Percentiles rank a stretch among this genome's conserved stretches.
These are phyloP conservation scores for Aradus depressus DNA, from an alignment of 2,888 invertebrate genomes.

Conservation along the genomic window DNA sequence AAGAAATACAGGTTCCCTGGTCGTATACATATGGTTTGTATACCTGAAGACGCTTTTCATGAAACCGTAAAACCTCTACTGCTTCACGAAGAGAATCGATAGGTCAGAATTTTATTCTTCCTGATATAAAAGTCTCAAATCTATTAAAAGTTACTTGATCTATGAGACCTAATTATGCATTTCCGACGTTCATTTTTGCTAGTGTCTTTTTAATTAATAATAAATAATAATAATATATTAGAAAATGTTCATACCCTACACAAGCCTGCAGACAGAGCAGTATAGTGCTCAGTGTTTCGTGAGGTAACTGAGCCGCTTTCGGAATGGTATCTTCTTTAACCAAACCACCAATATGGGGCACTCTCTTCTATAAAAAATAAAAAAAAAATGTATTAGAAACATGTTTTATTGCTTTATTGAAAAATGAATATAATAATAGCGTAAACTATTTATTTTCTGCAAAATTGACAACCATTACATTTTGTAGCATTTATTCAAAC, in stretches of 20 bases:
- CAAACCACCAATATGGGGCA: conserved; percentile 69
- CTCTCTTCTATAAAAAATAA: conserved; percentile 51
- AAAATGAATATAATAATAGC: not conserved
- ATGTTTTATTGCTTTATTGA: too few species aligned
- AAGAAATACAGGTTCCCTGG: too few species aligned
- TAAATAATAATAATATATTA: not conserved
- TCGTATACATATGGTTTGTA: too few species aligned
- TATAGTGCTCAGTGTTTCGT: conserved; percentile 84
- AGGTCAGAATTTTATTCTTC: too few species aligned
- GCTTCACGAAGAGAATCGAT: too few species aligned
- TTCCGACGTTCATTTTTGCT: too few species aligned
- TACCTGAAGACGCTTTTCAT: too few species aligned
- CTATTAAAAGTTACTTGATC: too few species aligned
- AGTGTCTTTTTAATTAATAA: not conserved
- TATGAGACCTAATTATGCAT: too few species aligned
- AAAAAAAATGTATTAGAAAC: not conserved
- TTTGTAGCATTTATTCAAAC: too few species aligned
- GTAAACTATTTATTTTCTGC: not conserved
- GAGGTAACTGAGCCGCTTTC: conserved; percentile 76
- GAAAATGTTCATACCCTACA: conserved; percentile 36
- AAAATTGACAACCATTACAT: not conserved
- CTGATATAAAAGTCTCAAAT: too few species aligned
- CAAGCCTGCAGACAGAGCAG: conserved; percentile 69
- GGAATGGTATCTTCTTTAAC: conserved; percentile 69
- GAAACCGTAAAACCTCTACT: too few species aligned